Conservation (phyloP, 2,888 invertebrate species). For the Bugula neritina region DNA sequence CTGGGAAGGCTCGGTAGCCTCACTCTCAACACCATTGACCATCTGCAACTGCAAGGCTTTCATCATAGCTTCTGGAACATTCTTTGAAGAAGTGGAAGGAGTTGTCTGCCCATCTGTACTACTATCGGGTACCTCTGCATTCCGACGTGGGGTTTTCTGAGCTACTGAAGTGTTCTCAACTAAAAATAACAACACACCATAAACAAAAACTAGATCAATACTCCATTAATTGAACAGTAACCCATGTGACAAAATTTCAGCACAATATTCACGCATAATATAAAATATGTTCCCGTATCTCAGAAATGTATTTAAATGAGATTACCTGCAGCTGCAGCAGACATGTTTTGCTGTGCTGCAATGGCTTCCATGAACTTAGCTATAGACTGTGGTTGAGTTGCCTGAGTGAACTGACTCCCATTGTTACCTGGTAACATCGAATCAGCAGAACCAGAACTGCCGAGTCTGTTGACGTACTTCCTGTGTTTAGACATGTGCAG, state of each 20-base stretch:
- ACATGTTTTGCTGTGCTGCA: neutral
- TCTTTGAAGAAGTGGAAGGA: neutral
- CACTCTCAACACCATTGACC: neutral
- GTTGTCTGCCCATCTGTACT: conserved; percentile 2
- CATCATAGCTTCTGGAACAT: conserved; percentile 9
- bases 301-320: too few species aligned
- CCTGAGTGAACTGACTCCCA: too few species aligned
- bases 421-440: too few species aligned
- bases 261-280: too few species aligned
- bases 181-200: too few species aligned
- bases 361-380: conserved; percentile 21
- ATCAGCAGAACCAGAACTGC: neutral
- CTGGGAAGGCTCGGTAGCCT: neutral
- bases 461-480: neutral
- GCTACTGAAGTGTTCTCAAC: too few species aligned
- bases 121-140: conserved; percentile 6
- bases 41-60: conserved; percentile 21
- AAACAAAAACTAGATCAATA: too few species aligned
- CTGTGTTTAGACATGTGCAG: conserved; percentile 68
- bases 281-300: too few species aligned
- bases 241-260: too few species aligned
- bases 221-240: too few species aligned
- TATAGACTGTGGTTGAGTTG: too few species aligned
- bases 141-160: too few species aligned
- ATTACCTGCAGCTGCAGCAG: neutral